Percentiles rank a stretch among this genome's conserved stretches.
Conservation (phyloP, 2,797 vertebrate species). For the Macropus fuliginosus region DNA sequence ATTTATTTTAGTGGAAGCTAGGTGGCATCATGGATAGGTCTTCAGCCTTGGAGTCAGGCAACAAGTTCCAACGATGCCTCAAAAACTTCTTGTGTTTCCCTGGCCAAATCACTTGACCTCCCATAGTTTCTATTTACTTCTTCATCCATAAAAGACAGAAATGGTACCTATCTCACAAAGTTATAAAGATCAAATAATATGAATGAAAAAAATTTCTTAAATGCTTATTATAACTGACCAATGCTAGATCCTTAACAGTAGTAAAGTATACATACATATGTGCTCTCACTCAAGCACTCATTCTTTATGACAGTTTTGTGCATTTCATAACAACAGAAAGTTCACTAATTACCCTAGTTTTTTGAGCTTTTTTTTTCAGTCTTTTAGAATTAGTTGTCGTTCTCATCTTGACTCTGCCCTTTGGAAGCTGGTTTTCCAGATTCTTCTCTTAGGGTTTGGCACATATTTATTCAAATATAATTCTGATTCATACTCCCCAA, state of each 20-base stretch:
- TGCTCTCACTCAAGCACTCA: not conserved
- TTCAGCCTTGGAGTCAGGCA: not conserved
- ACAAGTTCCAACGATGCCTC: not conserved
- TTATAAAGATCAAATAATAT: not conserved
- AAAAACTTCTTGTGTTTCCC: not conserved
- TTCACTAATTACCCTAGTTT: not conserved
- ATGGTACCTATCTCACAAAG: not conserved
- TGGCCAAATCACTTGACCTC: not conserved
- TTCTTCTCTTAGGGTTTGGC: not conserved
- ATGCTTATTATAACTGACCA: not conserved
- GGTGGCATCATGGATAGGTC: not conserved
- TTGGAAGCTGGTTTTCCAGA: not conserved
- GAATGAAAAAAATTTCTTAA: not conserved
- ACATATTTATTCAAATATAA: not conserved
- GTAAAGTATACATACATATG: not conserved
- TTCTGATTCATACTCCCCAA: not conserved
- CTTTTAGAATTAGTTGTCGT: not conserved
- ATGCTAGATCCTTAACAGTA: not conserved
- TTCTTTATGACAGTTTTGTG: not conserved
- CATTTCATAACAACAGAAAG: not conserved
- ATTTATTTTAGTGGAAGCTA: not conserved
- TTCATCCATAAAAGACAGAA: not conserved
- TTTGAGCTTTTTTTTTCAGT: not conserved
- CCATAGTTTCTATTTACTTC: not conserved
- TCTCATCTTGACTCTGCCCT: not conserved